Evolutionary conservation across 1,140 invertebrate species (phyloP).

Genomic region (Araneus ventricosus): DNA sequence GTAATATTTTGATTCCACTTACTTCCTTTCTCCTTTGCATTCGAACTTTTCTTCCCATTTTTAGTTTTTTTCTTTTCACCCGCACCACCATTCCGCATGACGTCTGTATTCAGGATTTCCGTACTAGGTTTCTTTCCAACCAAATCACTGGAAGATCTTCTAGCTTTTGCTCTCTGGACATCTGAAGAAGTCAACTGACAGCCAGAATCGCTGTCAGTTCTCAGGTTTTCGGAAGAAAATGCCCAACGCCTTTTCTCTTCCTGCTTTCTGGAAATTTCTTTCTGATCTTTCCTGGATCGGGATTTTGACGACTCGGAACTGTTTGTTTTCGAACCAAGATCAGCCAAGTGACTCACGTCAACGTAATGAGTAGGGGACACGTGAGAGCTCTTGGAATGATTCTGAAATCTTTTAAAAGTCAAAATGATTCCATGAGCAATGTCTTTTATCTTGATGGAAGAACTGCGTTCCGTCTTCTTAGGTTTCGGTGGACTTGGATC

Average conservation of each 20-base stretch:
- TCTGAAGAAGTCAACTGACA: slow-evolving; percentile 36
- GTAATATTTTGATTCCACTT: neutral
- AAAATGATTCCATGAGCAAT: slow-evolving; percentile 70
- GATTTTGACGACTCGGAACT: neutral
- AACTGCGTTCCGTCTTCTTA: slow-evolving; percentile 66
- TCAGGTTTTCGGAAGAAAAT: slow-evolving; percentile 44
- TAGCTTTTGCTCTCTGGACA: slow-evolving; percentile 29
- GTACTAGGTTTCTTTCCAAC: neutral
- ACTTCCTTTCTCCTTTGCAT: slow-evolving; percentile 60
- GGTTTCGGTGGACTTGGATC: slow-evolving; percentile 50
- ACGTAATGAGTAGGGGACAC: slow-evolving; percentile 47
- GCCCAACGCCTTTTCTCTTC: slow-evolving; percentile 46
- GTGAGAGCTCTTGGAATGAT: slow-evolving; percentile 63
- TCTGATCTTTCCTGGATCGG: slow-evolving; percentile 27
- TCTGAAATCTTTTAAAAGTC: slow-evolving; percentile 65
- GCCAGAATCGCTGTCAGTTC: slow-evolving; percentile 61
- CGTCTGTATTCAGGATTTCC: neutral
- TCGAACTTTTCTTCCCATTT: slow-evolving; percentile 39
- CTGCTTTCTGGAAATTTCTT: slow-evolving; percentile 8
- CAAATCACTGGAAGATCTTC: slow-evolving; percentile 64
- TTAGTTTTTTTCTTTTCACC: slow-evolving; percentile 66
- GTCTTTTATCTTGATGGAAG: slow-evolving; percentile 70
- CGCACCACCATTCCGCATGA: neutral
- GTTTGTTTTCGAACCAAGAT: slow-evolving; percentile 18
- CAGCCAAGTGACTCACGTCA: slow-evolving; percentile 66